These are phyloP conservation scores for Sylvia borin DNA, from an alignment of 2,797 vertebrate genomes.

Conservation along the genomic window DNA sequence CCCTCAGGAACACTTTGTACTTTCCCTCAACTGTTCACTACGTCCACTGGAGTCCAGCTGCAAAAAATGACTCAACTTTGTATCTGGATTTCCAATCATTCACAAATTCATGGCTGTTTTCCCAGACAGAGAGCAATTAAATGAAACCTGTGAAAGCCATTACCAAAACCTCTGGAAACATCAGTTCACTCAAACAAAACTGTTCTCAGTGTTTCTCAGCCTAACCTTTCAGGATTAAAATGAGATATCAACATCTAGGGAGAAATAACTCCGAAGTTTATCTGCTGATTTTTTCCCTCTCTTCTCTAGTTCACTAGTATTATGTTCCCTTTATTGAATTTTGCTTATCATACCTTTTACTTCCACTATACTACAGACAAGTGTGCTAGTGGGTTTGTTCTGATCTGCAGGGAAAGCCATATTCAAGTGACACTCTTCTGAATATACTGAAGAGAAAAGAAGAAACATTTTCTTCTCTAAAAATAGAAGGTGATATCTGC, in stretches of 20 bases:
- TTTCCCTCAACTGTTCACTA: conserved; percentile 23
- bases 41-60: not conserved
- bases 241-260: not conserved
- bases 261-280: not conserved
- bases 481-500: not conserved
- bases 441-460: not conserved
- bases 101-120: conserved; percentile 24
- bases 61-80: not conserved
- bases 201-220: not conserved
- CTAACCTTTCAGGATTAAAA: not conserved
- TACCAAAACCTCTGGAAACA: conserved; percentile 25
- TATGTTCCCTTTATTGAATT: not conserved
- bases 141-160: conserved; percentile 23
- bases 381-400: not conserved
- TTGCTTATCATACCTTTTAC: not conserved
- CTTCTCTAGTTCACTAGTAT: not conserved
- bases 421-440: not conserved
- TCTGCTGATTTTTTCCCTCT: not conserved
- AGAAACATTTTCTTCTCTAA: not conserved
- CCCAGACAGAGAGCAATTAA: conserved; percentile 28
- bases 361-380: not conserved
- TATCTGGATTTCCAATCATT: conserved; percentile 39
- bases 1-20: conserved; percentile 17
- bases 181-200: not conserved
- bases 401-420: not conserved